Evolutionary conservation across 2,888 invertebrate genomes (phyloP).

Genomic region (Calameuta idolon): DNA sequence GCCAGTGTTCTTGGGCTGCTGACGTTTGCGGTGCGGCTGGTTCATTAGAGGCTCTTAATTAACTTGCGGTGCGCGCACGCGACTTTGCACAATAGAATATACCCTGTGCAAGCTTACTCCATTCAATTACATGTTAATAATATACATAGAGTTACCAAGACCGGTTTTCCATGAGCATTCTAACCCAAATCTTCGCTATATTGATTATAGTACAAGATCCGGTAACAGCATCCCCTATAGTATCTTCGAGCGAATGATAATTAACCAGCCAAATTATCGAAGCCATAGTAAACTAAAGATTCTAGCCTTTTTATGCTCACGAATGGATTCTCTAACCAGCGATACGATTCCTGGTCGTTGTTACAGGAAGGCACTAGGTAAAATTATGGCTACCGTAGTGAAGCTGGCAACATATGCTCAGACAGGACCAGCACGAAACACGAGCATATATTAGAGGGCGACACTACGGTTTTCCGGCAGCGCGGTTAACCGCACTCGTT

Average conservation of each 20-base stretch:
- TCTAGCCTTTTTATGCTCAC: neutral
- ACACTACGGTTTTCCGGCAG: conserved; percentile 63
- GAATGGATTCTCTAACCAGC: neutral
- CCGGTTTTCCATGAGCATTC: conserved; percentile 1
- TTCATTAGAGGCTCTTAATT: conserved; percentile 68
- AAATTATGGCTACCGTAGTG: conserved; percentile 29
- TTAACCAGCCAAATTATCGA: neutral
- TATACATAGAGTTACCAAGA: conserved; percentile 54
- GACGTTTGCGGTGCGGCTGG: conserved; percentile 63
- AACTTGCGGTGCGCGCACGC: conserved; percentile 64
- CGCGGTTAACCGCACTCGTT: conserved; percentile 66
- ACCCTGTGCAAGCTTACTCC: conserved; percentile 52
- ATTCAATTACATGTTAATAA: conserved; percentile 67
- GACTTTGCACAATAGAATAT: conserved; percentile 59
- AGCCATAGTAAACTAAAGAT: neutral
- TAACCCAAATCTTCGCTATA: neutral
- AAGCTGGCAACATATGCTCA: conserved; percentile 65
- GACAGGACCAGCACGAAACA: conserved; percentile 53
- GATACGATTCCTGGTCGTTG: neutral
- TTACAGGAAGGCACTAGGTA: neutral
- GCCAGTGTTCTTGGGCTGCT: conserved; percentile 53
- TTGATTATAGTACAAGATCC: neutral
- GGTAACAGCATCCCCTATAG: neutral
- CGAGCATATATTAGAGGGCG: conserved; percentile 60
- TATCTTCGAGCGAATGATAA: neutral